Evolutionary conservation across 2,888 invertebrate species (phyloP).

Genomic region (Nemotelus nigrinus): DNA sequence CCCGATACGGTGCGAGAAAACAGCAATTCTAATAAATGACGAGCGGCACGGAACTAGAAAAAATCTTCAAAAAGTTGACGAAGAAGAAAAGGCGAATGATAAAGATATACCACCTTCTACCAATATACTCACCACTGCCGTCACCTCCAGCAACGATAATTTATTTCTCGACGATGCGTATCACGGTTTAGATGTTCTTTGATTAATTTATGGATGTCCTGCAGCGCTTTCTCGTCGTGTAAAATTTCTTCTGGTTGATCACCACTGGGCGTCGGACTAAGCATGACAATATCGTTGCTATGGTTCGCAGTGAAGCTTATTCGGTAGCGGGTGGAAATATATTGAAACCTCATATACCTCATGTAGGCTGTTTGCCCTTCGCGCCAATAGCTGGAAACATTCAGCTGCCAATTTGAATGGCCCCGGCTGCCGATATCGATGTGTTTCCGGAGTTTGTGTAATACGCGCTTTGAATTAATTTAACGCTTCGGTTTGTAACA

Average conservation of each 20-base stretch:
- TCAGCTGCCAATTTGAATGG: slow-evolving; percentile 28
- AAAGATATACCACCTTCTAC: neutral
- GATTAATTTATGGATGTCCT: slow-evolving; percentile 44
- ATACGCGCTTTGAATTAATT: slow-evolving; percentile 33
- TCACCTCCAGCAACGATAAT: slow-evolving; percentile 33
- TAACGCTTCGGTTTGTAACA: slow-evolving; percentile 32
- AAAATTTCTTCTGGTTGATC: slow-evolving; percentile 40
- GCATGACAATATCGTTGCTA: slow-evolving; percentile 1
- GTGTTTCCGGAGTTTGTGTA: neutral
- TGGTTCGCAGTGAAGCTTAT: too few relatives aligned
- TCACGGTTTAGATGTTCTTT: slow-evolving; percentile 42
- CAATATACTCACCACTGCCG: neutral
- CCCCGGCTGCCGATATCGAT: slow-evolving; percentile 14
- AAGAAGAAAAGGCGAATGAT: neutral
- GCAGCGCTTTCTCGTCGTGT: slow-evolving; percentile 29
- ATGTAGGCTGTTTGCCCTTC: too few relatives aligned
- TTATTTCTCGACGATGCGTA: slow-evolving; percentile 38
- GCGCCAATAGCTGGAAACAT: neutral
- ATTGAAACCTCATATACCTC: too few relatives aligned
- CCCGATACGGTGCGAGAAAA: neutral
- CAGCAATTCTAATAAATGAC: slow-evolving; percentile 34
- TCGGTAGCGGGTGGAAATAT: too few relatives aligned
- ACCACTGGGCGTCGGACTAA: slow-evolving; percentile 34
- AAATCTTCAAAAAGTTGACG: neutral
- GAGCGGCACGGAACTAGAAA: slow-evolving; percentile 34